Evolutionary conservation across 1,140 invertebrate genomes (phyloP), one percentile per base, ranked within the genome.

Genomic region (Pseudomyrmex pallidus): DNA sequence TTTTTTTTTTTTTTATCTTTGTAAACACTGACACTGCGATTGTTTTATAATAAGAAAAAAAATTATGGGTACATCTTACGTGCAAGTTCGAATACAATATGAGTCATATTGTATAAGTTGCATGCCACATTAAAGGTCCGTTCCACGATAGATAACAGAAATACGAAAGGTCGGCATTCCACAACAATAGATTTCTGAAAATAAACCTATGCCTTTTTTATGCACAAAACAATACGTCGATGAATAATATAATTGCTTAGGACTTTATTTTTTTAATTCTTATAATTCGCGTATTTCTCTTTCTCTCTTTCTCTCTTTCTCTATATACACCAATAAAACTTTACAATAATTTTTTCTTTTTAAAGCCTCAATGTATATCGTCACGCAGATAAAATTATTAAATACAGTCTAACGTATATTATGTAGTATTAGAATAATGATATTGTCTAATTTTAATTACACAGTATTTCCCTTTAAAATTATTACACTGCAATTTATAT

Each of bases 61-160:
- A 59, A 70, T 78, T 48, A 70, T 48, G 59, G 57, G 54, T 78
- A 78, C 76, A 70, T 68, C 70, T 70, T 67, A 64, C 25, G 3
- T 35, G 74, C 61, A 78, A 68, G 57, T 12, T 64, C 68, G 64
- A 70, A 67, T 57, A 67, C 52, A 57, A 67, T 0, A 12, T 35
- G 35, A 3, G 35, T 35, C 35, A 25, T 35, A 59, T 78, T 78
- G 76, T 78, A 70, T 48, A 78, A 59, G 70, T 78, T 48, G 76
- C 44, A 78, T 70, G 54, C 20, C 48, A 76, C 62, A 74, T 57
- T 67, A 78, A 59, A 56, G 44, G 5, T 74, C 25, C 0, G 25
- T 57, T 78, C 59, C 48, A 70, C 20, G 44, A 57, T 70, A 25
- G 66, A 35, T 35, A 35, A 35, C 25, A 35, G 25, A 35, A 35